A percentile compares a stretch with the other conserved stretches of the same genome.
phyloP scores from a whole-genome alignment of 2,888 invertebrate genomes.

The Odontothrips loti region DNA sequence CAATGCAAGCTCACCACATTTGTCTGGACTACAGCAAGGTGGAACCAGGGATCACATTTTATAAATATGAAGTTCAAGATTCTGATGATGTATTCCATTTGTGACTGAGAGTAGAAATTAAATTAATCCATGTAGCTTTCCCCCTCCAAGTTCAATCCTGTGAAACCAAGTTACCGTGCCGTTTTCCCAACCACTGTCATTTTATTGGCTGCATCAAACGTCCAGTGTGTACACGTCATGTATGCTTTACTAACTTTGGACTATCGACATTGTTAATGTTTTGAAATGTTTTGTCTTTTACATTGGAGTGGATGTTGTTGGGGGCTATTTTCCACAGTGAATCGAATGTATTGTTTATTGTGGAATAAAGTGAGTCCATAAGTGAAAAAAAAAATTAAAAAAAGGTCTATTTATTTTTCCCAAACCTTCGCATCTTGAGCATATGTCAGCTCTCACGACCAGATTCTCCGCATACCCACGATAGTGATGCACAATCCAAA shows the following conservation, averaged over 20 bases:
- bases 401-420: too few species aligned
- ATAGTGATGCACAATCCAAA: too few species aligned
- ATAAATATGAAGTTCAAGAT: neutral
- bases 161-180: neutral
- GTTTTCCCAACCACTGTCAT: neutral
- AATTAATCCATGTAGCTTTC: neutral
- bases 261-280: constrained; percentile 22
- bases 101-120: neutral
- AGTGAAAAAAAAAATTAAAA: too few species aligned
- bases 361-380: neutral
- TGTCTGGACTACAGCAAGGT: neutral
- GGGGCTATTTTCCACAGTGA: neutral
- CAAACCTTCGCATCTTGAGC: too few species aligned
- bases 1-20: neutral
- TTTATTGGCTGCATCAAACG: neutral
- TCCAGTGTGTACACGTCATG: neutral
- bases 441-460: too few species aligned
- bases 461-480: too few species aligned
- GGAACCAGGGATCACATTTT: constrained; percentile 3
- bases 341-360: neutral
- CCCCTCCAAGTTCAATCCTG: constrained; percentile 12
- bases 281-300: constrained; percentile 19
- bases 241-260: constrained; percentile 4
- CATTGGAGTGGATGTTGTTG: constrained; percentile 10
- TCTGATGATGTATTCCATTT: neutral